Conservation (phyloP, 2,797 vertebrate species). For the Vipera latastei region DNA sequence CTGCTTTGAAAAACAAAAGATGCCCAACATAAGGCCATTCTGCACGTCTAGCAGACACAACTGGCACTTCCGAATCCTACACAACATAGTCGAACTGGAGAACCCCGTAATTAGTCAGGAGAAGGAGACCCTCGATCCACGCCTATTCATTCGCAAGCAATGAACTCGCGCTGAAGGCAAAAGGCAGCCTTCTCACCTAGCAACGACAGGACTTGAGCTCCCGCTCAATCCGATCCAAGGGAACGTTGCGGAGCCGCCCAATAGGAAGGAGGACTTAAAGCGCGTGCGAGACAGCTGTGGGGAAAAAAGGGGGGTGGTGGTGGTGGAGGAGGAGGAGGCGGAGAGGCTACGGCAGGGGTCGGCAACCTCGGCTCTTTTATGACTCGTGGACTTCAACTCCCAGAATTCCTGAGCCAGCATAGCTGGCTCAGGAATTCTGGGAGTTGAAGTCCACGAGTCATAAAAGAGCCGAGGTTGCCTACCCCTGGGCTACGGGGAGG, state of each 20-base stretch:
- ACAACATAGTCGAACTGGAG: background rate
- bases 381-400: no score
- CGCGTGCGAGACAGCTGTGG: background rate
- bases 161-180: background rate
- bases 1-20: background rate
- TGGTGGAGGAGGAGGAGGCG: background rate
- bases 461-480: no score
- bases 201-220: background rate
- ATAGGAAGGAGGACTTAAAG: background rate
- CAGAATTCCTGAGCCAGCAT: no score
- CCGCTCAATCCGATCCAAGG: background rate
- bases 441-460: no score
- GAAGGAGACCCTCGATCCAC: no score
- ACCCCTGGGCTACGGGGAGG: background rate
- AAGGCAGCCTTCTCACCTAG: background rate
- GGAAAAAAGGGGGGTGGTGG: accelerated
- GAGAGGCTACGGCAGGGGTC: background rate
- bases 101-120: background rate
- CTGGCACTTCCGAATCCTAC: background rate
- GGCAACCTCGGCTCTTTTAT: no score
- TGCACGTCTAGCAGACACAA: background rate
- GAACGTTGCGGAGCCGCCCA: constrained; percentile 4
- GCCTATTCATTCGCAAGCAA: background rate
- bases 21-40: background rate
- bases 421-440: no score